phyloP scores from a whole-genome alignment of 2,888 invertebrate genomes.

The Dendrolimus houi region DNA sequence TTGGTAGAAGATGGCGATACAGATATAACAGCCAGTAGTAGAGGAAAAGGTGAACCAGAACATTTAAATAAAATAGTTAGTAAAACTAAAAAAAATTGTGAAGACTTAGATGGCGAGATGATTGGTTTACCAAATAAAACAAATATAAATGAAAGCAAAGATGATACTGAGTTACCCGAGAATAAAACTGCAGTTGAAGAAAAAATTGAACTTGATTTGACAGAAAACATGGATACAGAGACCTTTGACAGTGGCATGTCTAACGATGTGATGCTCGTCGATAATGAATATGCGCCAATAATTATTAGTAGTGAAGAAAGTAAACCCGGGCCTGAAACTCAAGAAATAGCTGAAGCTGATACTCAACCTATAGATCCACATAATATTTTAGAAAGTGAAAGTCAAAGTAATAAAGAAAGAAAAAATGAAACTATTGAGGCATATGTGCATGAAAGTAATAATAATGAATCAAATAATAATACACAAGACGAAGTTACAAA shows the following conservation, averaged over 20 bases:
- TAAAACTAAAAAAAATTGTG: neutral
- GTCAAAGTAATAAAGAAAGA: neutral
- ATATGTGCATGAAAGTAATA: neutral
- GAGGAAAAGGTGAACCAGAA: neutral
- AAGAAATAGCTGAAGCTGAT: conserved; percentile 51
- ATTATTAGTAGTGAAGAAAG: conserved; percentile 26
- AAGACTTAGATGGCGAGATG: neutral
- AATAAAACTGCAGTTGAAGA: conserved; percentile 41
- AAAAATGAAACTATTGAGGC: conserved; percentile 6
- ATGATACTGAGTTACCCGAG: conserved; percentile 43
- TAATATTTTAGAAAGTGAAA: conserved; percentile 14
- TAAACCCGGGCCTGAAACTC: conserved; percentile 30
- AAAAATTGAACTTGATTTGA: conserved; percentile 27
- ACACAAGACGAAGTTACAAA: conserved; percentile 22
- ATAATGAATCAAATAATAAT: conserved; percentile 5
- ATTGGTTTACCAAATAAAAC: neutral
- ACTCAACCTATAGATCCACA: conserved; percentile 41
- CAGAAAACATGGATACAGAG: conserved; percentile 55
- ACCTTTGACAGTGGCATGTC: conserved; percentile 23
- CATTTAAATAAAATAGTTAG: neutral
- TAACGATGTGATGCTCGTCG: conserved; percentile 31
- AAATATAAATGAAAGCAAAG: conserved; percentile 23
- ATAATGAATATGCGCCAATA: conserved; percentile 23
- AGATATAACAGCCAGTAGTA: neutral
- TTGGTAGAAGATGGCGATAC: neutral